Percentiles rank a stretch among this genome's conserved stretches.
Evolutionary conservation across 2,797 vertebrate genomes (phyloP).

Genomic region (Echiichthys vipera): DNA sequence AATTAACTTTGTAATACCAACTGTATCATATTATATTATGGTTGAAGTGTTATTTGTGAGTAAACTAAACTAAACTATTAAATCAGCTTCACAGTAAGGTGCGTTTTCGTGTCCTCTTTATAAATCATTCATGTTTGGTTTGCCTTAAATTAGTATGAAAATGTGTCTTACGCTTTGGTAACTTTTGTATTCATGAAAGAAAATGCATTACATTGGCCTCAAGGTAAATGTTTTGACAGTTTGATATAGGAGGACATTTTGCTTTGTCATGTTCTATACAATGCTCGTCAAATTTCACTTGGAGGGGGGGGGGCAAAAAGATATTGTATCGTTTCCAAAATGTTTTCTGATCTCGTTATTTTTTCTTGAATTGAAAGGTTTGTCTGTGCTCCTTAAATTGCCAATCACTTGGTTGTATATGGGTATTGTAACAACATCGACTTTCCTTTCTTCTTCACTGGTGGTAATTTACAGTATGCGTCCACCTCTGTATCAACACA

Average conservation of each 20-base stretch:
- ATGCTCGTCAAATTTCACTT: constrained; percentile 13
- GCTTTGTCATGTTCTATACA: constrained; percentile 2
- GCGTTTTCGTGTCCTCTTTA: neutral
- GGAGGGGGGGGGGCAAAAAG: neutral
- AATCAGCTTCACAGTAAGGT: neutral
- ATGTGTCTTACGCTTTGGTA: neutral
- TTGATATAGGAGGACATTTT: constrained; percentile 4
- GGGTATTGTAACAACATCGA: neutral
- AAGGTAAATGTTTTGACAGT: constrained; percentile 32
- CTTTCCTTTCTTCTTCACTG: neutral
- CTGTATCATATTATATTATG: too few species aligned
- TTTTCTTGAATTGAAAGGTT: constrained; percentile 2
- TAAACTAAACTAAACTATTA: too few species aligned
- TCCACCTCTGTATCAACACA: neutral
- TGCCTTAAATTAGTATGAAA: constrained; percentile 10
- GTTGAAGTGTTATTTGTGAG: too few species aligned
- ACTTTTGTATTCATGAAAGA: constrained; percentile 34
- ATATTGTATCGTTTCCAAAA: constrained; percentile 2
- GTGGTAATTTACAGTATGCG: neutral
- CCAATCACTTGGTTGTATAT: neutral
- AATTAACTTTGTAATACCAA: too few species aligned
- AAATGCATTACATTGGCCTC: constrained; percentile 3
- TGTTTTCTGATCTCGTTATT: neutral
- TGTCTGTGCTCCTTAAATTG: neutral
- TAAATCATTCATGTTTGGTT: constrained; percentile 16